Percentiles rank a stretch among this genome's conserved stretches.
Conservation (phyloP, 2,888 invertebrate species). For the Suillia variegata region DNA sequence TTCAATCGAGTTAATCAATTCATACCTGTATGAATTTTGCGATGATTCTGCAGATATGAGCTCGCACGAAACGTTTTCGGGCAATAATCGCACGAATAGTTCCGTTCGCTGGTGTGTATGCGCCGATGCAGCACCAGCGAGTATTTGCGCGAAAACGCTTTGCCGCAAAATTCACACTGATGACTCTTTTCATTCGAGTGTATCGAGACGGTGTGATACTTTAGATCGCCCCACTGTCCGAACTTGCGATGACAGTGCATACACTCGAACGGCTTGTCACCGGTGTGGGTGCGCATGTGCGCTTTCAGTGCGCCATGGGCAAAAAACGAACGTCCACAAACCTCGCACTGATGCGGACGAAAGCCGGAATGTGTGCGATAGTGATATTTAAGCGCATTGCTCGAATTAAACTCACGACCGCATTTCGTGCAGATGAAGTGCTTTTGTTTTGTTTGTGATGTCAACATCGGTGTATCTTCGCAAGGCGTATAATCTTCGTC, state of each 20-base stretch:
- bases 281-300: conserved; percentile 80
- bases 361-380: conserved; percentile 79
- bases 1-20: no score
- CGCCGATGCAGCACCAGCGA: conserved; percentile 83
- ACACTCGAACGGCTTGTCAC: conserved; percentile 85
- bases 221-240: conserved; percentile 87
- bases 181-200: conserved; percentile 82
- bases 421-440: conserved; percentile 63
- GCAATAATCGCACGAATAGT: conserved; percentile 86
- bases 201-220: conserved; percentile 82
- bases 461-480: background rate
- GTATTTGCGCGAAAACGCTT: conserved; percentile 84
- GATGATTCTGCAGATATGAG: conserved; percentile 82
- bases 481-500: conserved; percentile 12
- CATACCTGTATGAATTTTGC: conserved; percentile 86
- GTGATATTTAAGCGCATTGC: conserved; percentile 85
- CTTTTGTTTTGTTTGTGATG: conserved; percentile 26
- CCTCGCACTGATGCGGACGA: conserved; percentile 77
- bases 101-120: conserved; percentile 85
- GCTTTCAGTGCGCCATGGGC: conserved; percentile 82
- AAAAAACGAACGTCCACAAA: conserved; percentile 83
- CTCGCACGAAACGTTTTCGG: conserved; percentile 84
- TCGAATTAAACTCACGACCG: conserved; percentile 75
- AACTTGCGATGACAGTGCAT: conserved; percentile 77
- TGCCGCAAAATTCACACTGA: conserved; percentile 88